Evolutionary conservation across 2,797 vertebrate species (phyloP).

Genomic region (Acipenser transmontanus): DNA sequence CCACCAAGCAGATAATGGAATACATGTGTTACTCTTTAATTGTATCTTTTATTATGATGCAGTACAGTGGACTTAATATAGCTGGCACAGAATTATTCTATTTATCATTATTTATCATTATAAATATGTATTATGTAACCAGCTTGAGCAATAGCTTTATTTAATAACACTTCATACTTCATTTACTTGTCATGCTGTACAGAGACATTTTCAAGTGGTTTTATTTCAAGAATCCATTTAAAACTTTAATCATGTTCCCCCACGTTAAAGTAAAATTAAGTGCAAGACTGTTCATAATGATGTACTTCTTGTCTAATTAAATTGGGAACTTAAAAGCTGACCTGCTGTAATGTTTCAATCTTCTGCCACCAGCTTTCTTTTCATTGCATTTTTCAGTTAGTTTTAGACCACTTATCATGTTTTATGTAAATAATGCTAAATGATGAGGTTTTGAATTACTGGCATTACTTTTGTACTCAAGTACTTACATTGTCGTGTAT

Average conservation of each 20-base stretch:
- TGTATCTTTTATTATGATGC: too few species aligned
- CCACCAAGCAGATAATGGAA: too few species aligned
- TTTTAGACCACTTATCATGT: conserved; percentile 5
- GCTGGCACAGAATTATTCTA: too few species aligned
- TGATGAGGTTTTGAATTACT: not conserved
- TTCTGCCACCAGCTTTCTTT: not conserved
- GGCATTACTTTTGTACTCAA: too few species aligned
- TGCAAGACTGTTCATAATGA: not conserved
- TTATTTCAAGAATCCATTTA: conserved; percentile 7
- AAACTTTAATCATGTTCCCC: not conserved
- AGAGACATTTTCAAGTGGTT: not conserved
- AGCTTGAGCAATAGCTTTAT: conserved; percentile 12
- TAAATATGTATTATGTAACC: not conserved
- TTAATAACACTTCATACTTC: conserved; percentile 7
- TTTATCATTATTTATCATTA: too few species aligned
- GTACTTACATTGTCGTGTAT: too few species aligned
- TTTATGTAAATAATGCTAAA: conserved; percentile 12
- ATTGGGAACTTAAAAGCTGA: not conserved
- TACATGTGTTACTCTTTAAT: too few species aligned
- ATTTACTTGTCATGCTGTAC: conserved; percentile 10
- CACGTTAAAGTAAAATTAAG: not conserved
- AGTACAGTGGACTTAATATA: too few species aligned
- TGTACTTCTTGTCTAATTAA: conserved; percentile 7
- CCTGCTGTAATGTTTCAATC: not conserved
- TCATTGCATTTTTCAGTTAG: not conserved